These are phyloP conservation scores for Dipodomys stephensi DNA, from an alignment of 2,113 vertebrate species.

Conservation along the genomic window DNA sequence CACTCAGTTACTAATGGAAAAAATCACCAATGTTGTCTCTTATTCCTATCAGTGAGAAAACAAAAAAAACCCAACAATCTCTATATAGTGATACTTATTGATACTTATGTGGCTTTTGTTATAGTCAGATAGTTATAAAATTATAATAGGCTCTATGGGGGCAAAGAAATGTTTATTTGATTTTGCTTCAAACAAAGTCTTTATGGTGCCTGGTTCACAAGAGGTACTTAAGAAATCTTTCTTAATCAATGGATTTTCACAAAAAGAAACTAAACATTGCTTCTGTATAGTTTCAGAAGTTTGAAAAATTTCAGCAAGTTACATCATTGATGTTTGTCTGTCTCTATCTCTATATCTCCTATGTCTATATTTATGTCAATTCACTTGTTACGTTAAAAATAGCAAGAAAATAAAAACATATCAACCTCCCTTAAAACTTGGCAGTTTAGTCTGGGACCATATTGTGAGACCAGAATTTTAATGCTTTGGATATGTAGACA, in stretches of 20 bases:
- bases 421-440: background rate
- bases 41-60: slow-evolving; percentile 19
- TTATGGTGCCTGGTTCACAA: background rate
- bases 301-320: background rate
- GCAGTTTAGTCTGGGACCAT: background rate
- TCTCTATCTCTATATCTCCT: background rate
- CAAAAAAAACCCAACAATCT: slow-evolving; percentile 40
- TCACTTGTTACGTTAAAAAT: background rate
- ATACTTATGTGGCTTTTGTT: slow-evolving; percentile 42
- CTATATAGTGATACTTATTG: background rate
- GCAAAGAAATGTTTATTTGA: slow-evolving; percentile 26
- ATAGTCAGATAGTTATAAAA: slow-evolving; percentile 40
- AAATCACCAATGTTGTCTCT: slow-evolving; percentile 22
- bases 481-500: background rate
- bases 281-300: slow-evolving; percentile 26
- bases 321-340: background rate
- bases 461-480: slow-evolving; percentile 44
- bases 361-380: background rate
- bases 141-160: slow-evolving; percentile 47
- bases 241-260: background rate
- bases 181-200: background rate
- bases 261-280: background rate
- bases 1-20: slow-evolving; percentile 56
- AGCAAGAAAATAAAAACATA: slow-evolving; percentile 32
- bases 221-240: slow-evolving; percentile 45